Conservation (phyloP, 2,888 invertebrate genomes). For the Metacarcinus magister region DNA sequence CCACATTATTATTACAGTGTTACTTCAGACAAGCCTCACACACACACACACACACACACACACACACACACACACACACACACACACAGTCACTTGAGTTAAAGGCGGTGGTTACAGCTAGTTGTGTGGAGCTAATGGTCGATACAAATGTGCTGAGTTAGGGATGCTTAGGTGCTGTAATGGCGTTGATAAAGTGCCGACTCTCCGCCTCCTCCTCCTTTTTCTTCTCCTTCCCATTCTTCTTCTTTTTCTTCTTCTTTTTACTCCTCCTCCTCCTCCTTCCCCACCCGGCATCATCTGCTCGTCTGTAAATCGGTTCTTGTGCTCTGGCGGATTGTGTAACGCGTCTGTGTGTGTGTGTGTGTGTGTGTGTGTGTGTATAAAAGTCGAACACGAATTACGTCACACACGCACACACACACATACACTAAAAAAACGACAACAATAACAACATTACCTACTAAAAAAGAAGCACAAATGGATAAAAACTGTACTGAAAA, state of each 20-base stretch:
- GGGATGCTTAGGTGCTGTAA: not conserved
- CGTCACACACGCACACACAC: not conserved
- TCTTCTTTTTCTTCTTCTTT: not conserved
- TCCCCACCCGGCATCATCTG: not conserved
- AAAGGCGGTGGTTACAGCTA: not conserved
- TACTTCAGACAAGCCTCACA: no score
- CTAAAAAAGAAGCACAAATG: not conserved
- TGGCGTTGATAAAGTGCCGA: not conserved
- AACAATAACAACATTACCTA: not conserved
- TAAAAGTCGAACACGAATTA: not conserved
- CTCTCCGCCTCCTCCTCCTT: not conserved
- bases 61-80: no score
- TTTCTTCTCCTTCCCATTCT: not conserved
- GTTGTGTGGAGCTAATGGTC: not conserved
- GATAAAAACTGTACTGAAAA: not conserved
- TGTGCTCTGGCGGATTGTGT: not conserved
- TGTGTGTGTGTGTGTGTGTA: not conserved
- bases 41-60: no score
- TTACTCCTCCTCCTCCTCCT: no score
- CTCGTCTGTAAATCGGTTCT: not conserved
- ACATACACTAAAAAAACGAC: not conserved
- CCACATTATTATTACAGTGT: no score
- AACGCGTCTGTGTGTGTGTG: not conserved
- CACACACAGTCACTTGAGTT: no score
- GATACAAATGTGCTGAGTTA: not conserved